These are phyloP conservation scores for Chloropsis hardwickii DNA, from an alignment of 2,113 vertebrate genomes.

Conservation along the genomic window DNA sequence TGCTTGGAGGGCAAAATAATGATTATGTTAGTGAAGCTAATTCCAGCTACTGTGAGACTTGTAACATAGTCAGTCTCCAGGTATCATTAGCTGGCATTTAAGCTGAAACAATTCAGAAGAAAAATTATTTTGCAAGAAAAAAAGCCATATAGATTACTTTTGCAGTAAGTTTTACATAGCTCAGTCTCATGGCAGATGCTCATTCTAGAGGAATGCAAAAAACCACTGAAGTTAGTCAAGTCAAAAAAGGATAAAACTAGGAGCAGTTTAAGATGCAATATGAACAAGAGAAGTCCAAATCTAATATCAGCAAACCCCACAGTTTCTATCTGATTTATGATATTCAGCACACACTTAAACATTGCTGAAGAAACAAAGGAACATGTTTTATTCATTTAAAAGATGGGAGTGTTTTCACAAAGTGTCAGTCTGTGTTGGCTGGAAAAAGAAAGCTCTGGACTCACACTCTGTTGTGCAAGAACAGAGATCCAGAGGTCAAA, in stretches of 20 bases:
- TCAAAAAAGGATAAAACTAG: not conserved
- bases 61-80: not conserved
- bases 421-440: not conserved
- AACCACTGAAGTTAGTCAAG: not conserved
- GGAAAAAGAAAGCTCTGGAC: not conserved
- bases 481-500: not conserved
- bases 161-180: not conserved
- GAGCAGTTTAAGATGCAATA: not conserved
- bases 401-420: not conserved
- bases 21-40: not conserved
- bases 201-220: not conserved
- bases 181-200: not conserved
- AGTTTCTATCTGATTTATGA: not conserved
- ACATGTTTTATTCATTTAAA: not conserved
- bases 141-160: not conserved
- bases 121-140: not conserved
- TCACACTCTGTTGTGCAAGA: not conserved
- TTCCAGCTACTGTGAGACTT: not conserved
- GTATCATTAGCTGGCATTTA: not conserved
- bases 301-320: not conserved
- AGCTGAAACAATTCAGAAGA: not conserved
- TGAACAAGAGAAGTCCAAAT: not conserved
- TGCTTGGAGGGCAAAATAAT: not conserved
- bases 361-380: conserved; percentile 1
- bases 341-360: not conserved